Evolutionary conservation across 2,888 invertebrate species (phyloP).

Genomic region (Brassicogethes aeneus): DNA sequence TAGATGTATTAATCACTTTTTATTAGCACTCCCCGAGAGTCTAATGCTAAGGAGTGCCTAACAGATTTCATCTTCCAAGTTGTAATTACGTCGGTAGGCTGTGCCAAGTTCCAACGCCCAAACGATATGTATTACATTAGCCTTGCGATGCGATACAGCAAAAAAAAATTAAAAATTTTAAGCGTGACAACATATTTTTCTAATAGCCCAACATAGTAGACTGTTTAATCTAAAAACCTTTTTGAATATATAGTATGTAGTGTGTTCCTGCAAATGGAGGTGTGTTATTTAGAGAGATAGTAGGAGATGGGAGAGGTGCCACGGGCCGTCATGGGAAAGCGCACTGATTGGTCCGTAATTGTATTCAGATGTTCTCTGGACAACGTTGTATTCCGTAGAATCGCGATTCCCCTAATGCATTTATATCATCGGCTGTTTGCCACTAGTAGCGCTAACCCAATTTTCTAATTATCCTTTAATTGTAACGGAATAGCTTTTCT

Average conservation of each 20-base stretch:
- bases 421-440: conserved; percentile 9
- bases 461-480: conserved; percentile 23
- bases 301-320: background rate
- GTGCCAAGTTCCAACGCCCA: conserved; percentile 2
- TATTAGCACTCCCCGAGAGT: conserved; percentile 30
- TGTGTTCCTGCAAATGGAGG: background rate
- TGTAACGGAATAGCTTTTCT: conserved; percentile 18
- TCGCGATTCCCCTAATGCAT: conserved; percentile 15
- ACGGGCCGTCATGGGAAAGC: conserved; percentile 13
- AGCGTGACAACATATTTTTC: background rate
- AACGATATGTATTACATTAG: background rate
- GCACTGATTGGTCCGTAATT: conserved; percentile 24
- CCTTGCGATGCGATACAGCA: background rate
- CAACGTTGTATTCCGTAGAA: conserved; percentile 16
- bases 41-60: conserved; percentile 27
- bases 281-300: background rate
- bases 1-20: conserved; percentile 36
- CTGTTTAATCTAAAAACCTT: too few relatives aligned
- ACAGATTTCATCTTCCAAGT: conserved; percentile 29
- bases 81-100: conserved; percentile 26
- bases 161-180: too few relatives aligned
- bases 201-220: too few relatives aligned
- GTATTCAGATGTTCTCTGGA: conserved; percentile 22
- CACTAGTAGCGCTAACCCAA: conserved; percentile 7
- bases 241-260: too few relatives aligned